Percentiles rank a stretch among this genome's conserved stretches.
phyloP scores from a whole-genome alignment of 2,113 vertebrate species.

The Acanthisitta chloris region DNA sequence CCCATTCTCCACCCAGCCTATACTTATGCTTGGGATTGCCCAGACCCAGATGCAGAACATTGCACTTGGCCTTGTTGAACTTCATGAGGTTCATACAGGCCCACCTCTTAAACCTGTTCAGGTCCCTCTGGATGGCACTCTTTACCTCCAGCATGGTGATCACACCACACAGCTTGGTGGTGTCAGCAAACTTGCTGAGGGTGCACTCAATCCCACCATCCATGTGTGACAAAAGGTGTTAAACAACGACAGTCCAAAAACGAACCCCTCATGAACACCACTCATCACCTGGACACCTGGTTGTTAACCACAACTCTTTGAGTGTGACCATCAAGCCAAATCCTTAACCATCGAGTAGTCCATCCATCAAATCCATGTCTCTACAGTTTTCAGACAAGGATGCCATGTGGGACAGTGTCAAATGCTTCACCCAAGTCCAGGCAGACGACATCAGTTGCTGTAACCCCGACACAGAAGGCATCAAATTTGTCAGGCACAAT shows the following conservation, averaged over 20 bases:
- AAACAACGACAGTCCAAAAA: not conserved
- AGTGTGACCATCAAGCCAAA: not conserved
- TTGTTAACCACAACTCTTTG: not conserved
- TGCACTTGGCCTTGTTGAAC: not conserved
- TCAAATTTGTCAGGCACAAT: not conserved
- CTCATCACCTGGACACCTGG: too few species aligned
- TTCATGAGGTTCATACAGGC: not conserved
- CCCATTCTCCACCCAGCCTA: not conserved
- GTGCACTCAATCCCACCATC: not conserved
- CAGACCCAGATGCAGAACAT: fast-evolving
- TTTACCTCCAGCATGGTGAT: not conserved
- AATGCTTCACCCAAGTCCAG: not conserved
- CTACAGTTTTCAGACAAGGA: not conserved
- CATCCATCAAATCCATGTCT: not conserved
- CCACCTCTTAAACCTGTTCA: not conserved
- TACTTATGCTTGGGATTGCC: fast-evolving
- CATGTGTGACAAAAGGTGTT: fast-evolving
- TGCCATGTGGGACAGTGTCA: too few species aligned
- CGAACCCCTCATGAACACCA: not conserved
- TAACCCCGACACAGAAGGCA: not conserved
- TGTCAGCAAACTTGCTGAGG: not conserved
- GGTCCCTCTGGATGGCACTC: not conserved
- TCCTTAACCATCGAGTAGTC: fast-evolving
- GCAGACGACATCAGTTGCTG: not conserved
- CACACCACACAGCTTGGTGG: not conserved